These are phyloP conservation scores for Blastobasis lacticolella DNA, from an alignment of 2,888 invertebrate genomes.

Conservation along the genomic window DNA sequence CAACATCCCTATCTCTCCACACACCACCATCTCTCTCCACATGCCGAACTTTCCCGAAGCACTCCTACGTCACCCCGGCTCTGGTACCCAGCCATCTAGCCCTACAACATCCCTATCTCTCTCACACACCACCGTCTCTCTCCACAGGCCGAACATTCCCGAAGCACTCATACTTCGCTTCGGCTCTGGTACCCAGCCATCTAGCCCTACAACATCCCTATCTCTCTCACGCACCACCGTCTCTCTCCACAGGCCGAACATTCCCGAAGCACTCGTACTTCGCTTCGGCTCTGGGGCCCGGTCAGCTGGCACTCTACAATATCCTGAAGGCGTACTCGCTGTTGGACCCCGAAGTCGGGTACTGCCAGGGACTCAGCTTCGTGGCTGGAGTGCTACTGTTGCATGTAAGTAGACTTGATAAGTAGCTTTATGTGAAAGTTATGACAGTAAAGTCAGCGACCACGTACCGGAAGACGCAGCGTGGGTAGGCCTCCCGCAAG, in stretches of 20 bases:
- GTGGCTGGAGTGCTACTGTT: slow-evolving; percentile 94
- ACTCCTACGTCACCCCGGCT: slow-evolving; percentile 93
- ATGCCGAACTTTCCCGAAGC: slow-evolving; percentile 94
- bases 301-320: slow-evolving; percentile 95
- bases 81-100: slow-evolving; percentile 95
- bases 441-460: too few relatives aligned
- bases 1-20: too few relatives aligned
- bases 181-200: slow-evolving; percentile 94
- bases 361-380: slow-evolving; percentile 97
- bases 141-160: slow-evolving; percentile 89
- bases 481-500: too few relatives aligned
- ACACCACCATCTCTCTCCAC: slow-evolving; percentile 6
- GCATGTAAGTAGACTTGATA: slow-evolving; percentile 80
- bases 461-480: too few relatives aligned
- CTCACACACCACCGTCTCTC: background rate
- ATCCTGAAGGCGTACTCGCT: slow-evolving; percentile 96
- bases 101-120: slow-evolving; percentile 82
- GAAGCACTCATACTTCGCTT: slow-evolving; percentile 93
- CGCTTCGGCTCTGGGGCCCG: slow-evolving; percentile 91
- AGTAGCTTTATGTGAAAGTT: too few relatives aligned
- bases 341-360: slow-evolving; percentile 94
- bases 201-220: slow-evolving; percentile 88
- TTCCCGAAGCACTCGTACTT: slow-evolving; percentile 97
- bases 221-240: background rate
- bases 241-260: slow-evolving; percentile 78